phyloP scores from a whole-genome alignment of 2,888 invertebrate genomes.

The Callinectes sapidus region DNA sequence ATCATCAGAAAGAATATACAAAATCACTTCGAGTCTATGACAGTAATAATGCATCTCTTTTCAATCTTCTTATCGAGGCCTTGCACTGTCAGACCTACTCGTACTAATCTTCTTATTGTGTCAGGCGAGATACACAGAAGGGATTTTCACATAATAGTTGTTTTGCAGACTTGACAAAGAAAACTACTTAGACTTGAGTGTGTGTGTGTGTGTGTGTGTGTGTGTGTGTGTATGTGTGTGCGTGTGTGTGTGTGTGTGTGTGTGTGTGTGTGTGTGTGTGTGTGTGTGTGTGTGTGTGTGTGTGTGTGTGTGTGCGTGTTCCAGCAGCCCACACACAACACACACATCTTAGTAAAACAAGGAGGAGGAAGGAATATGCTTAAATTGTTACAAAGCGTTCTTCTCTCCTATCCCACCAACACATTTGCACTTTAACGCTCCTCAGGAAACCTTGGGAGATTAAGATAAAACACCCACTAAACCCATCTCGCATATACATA shows the following conservation, averaged over 20 bases:
- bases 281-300: too few relatives aligned
- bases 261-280: too few relatives aligned
- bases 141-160: not conserved
- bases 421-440: not conserved
- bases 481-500: not conserved
- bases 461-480: not conserved
- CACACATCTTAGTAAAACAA: not conserved
- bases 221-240: too few relatives aligned
- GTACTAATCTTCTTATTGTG: not conserved
- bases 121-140: not conserved
- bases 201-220: too few relatives aligned
- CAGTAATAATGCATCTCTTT: not conserved
- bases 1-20: too few relatives aligned
- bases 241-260: too few relatives aligned
- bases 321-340: not conserved
- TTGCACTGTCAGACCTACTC: not conserved
- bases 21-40: too few relatives aligned
- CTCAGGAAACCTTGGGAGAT: not conserved
- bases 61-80: not conserved
- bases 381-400: not conserved
- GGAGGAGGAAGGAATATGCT: not conserved
- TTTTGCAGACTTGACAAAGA: not conserved
- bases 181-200: not conserved
- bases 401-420: not conserved
- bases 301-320: not conserved